These are phyloP conservation scores for Bombus breviceps DNA, from an alignment of 1,140 invertebrate genomes.

Conservation along the genomic window DNA sequence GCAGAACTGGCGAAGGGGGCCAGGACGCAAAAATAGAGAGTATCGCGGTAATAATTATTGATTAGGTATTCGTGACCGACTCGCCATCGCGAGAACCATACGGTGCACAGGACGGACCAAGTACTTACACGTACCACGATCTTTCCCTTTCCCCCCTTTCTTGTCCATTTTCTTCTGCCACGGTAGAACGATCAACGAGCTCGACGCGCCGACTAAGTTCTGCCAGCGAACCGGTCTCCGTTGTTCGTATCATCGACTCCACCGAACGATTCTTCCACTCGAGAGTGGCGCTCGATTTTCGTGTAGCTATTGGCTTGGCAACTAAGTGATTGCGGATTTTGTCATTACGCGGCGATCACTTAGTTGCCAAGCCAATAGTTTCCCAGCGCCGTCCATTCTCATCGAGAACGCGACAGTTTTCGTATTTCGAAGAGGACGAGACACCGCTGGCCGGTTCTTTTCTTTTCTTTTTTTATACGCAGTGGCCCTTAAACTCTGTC, in stretches of 20 bases:
- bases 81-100: constrained; percentile 68
- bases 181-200: neutral
- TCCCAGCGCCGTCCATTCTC: neutral
- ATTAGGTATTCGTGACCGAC: constrained; percentile 80
- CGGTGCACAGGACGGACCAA: constrained; percentile 45
- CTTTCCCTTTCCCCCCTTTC: constrained; percentile 6
- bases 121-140: constrained; percentile 22
- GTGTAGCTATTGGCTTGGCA: fast-evolving
- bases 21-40: constrained; percentile 78
- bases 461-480: too few relatives aligned
- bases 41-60: constrained; percentile 81
- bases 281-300: too few relatives aligned
- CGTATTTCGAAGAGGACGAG: too few relatives aligned
- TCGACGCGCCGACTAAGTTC: neutral
- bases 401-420: neutral
- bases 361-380: too few relatives aligned
- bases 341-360: too few relatives aligned
- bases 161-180: neutral
- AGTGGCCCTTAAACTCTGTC: constrained; percentile 22
- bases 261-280: neutral
- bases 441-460: neutral
- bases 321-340: too few relatives aligned
- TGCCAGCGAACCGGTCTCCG: neutral
- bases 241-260: neutral
- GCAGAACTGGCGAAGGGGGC: constrained; percentile 49